These are phyloP conservation scores for Deroplatys truncata DNA, from an alignment of 2,888 invertebrate species.

Conservation along the genomic window DNA sequence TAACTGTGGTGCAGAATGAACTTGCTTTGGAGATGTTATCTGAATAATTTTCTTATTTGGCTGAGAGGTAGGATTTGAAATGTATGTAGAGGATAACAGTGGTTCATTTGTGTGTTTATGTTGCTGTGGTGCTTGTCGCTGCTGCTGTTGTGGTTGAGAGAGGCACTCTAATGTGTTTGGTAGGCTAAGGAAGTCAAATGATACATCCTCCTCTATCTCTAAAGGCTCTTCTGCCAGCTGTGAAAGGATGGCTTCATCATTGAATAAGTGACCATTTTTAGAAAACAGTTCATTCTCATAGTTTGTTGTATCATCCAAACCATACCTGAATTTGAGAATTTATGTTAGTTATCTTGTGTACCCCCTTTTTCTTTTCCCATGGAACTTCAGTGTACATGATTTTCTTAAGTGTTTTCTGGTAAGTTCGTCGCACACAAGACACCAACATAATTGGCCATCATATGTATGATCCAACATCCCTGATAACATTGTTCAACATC, in stretches of 20 bases:
- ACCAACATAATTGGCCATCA: too few relatives aligned
- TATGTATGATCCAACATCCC: too few relatives aligned
- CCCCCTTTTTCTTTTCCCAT: too few relatives aligned
- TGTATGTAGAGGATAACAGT: neutral
- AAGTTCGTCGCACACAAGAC: too few relatives aligned
- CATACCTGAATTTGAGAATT: too few relatives aligned
- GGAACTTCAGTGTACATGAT: too few relatives aligned
- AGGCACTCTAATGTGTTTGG: constrained; percentile 36
- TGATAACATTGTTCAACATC: too few relatives aligned
- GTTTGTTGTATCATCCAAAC: constrained; percentile 57
- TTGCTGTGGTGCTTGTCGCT: constrained; percentile 11
- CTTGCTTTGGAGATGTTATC: neutral
- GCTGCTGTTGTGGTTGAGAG: constrained; percentile 33
- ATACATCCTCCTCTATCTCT: constrained; percentile 46
- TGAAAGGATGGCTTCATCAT: constrained; percentile 49
- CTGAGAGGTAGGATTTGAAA: neutral
- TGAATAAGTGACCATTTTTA: constrained; percentile 50
- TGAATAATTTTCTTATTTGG: neutral
- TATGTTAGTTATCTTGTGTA: too few relatives aligned
- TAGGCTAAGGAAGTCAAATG: constrained; percentile 46
- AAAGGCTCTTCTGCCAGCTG: constrained; percentile 47
- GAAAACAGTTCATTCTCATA: constrained; percentile 64
- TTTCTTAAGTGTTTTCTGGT: too few relatives aligned
- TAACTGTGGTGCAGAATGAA: neutral
- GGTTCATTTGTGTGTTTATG: constrained; percentile 6